These are phyloP conservation scores for Cettia cetti DNA, from an alignment of 2,113 vertebrate genomes.

Conservation along the genomic window DNA sequence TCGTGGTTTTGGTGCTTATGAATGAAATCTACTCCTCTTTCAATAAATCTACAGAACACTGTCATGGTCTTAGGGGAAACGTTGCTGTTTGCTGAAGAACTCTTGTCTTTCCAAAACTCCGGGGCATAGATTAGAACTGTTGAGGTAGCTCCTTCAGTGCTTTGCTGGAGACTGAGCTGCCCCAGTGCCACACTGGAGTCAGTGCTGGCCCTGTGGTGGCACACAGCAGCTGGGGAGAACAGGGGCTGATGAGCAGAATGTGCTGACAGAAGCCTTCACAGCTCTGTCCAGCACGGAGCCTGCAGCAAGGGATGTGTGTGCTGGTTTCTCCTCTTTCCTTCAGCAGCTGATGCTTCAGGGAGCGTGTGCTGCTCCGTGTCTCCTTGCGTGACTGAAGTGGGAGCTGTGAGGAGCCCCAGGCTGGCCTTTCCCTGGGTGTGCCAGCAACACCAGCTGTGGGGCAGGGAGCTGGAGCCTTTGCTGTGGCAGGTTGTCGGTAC, in stretches of 20 bases:
- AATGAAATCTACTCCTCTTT: neutral
- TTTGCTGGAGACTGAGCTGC: neutral
- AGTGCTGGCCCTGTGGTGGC: accelerated
- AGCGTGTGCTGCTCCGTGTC: neutral
- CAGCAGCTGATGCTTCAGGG: neutral
- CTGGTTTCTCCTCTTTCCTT: neutral
- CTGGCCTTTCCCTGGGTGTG: neutral
- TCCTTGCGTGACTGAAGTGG: neutral
- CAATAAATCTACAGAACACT: accelerated
- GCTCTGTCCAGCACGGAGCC: neutral
- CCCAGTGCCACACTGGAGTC: neutral
- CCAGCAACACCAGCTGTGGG: neutral
- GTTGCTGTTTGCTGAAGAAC: neutral
- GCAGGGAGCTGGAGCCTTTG: neutral
- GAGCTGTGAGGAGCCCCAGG: neutral
- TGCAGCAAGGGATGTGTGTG: neutral
- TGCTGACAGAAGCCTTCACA: neutral
- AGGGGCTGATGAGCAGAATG: neutral
- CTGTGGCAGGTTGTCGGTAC: neutral
- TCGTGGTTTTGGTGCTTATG: accelerated
- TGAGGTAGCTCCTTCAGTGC: neutral
- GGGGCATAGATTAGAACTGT: neutral
- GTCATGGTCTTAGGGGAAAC: accelerated
- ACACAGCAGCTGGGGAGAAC: neutral
- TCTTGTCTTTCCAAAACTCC: neutral